Percentiles rank a stretch among this genome's conserved stretches.
phyloP scores from a whole-genome alignment of 2,113 vertebrate species.

The Podarcis cretensis region DNA sequence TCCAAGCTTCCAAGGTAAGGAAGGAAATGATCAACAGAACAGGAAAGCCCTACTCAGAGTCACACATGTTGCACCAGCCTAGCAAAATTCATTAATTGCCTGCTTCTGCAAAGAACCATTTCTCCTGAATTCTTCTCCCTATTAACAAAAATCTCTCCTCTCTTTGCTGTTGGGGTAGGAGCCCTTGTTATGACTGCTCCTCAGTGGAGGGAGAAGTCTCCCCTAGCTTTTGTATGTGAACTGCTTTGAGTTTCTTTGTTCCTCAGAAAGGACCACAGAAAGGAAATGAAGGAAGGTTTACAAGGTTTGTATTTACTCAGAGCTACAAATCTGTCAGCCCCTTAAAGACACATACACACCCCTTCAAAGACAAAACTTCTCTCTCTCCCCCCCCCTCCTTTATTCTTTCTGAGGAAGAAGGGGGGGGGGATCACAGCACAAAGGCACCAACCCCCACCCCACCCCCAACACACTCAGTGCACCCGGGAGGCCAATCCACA shows the following conservation, averaged over 20 bases:
- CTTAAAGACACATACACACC: conserved; percentile 45
- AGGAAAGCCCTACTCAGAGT: conserved; percentile 67
- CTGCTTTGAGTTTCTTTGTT: conserved; percentile 66
- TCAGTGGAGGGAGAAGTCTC: neutral
- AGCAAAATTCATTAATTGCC: conserved; percentile 25
- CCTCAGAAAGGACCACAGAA: conserved; percentile 62
- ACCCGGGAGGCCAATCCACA: conserved; percentile 12
- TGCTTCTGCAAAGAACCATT: neutral
- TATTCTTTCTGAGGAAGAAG: neutral
- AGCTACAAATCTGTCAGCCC: conserved; percentile 70
- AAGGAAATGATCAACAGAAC: conserved; percentile 72
- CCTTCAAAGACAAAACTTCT: conserved; percentile 19
- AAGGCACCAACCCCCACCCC: neutral
- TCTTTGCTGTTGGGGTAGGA: neutral
- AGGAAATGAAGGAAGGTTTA: conserved; percentile 71
- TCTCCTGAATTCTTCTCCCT: neutral
- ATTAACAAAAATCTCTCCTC: neutral
- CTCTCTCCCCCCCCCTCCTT: neutral
- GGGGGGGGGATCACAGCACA: neutral
- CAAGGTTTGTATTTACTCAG: conserved; percentile 69
- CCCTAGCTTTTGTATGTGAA: conserved; percentile 21
- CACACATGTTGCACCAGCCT: conserved; percentile 51
- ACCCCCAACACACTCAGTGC: neutral
- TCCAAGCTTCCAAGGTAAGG: conserved; percentile 69
- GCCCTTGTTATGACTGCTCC: neutral